A percentile compares a stretch with the other conserved stretches of the same genome.
Evolutionary conservation across 1,140 invertebrate genomes (phyloP).

Genomic region (Lethocerus indicus): DNA sequence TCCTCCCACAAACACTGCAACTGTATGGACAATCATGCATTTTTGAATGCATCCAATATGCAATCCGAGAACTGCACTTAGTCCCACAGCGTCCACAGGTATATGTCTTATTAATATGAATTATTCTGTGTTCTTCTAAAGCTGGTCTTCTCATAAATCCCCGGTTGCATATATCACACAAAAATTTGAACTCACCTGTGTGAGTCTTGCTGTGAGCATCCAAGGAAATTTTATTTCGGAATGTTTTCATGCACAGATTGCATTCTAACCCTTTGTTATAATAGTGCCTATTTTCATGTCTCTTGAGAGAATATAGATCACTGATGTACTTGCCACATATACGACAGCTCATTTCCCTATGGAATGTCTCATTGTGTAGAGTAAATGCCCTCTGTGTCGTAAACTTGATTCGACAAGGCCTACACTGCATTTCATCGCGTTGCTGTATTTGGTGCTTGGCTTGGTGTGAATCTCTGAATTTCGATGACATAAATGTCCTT

Average conservation of each 20-base stretch:
- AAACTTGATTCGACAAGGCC: conserved; percentile 9
- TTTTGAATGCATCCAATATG: conserved; percentile 12
- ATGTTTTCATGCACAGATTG: conserved; percentile 7
- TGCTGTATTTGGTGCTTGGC: conserved; percentile 7
- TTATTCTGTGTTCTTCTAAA: conserved; percentile 8
- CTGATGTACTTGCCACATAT: conserved; percentile 10
- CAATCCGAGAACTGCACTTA: neutral
- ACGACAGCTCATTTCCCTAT: conserved; percentile 3
- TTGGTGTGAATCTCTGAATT: conserved; percentile 8
- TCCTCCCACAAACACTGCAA: conserved; percentile 9
- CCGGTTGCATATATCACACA: conserved; percentile 6
- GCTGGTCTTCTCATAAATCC: conserved; percentile 7
- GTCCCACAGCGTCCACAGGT: conserved; percentile 5
- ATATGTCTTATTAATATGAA: conserved; percentile 9
- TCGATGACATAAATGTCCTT: conserved; percentile 6
- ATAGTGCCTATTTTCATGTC: conserved; percentile 12
- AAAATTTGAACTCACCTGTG: conserved; percentile 3
- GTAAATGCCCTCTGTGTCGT: conserved; percentile 1
- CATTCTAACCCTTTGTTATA: conserved; percentile 11
- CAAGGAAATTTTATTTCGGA: conserved; percentile 11
- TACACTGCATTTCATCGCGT: conserved; percentile 1
- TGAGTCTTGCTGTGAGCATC: conserved; percentile 3
- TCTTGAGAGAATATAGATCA: conserved; percentile 1
- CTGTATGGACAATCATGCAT: conserved; percentile 9
- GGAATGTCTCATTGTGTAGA: conserved; percentile 10